Base-by-base conservation (phyloP, 2,797 vertebrate species). In the Pempheris klunzingeri region DNA sequence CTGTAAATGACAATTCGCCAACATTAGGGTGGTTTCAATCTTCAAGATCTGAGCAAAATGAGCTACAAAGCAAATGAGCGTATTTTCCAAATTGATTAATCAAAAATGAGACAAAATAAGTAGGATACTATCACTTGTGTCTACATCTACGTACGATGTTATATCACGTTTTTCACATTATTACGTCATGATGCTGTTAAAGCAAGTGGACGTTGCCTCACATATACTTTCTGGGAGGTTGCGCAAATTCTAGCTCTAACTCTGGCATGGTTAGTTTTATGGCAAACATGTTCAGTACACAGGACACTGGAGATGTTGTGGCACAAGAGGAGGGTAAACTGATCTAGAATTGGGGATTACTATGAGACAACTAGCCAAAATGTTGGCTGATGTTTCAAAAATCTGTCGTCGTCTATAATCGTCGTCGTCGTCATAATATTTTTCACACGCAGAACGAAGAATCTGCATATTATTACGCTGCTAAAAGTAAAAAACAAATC, bases 141-240 rank as follows among this genome's bases (percentile, higher is more conserved):
- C 13, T 7, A 12, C 12, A 7, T 36, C 0, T 36, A 47, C 18
- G 8, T 9, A 47, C n/a, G n/a, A n/a, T n/a, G n/a, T n/a, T n/a
- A n/a, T n/a, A n/a, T n/a, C n/a, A 24, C 13, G 5, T 7, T 24
- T 14, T 34, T 49, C 4, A n/a, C 17, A 2, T 0, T 10, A 18
- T 34, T n/a, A 13, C 1, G 4, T 58, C 54, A 20, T 15, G 30
- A 47, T 36, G 10, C 2, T 6, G 30, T 20, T 5, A 2, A n/a
- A 53, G 30, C 43, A 55, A 30, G 13, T 18, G 50, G 34, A 65
- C 6, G 22, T 30, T 38, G 13, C 17, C 12, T 26, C 14, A 54
- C 20, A 9, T 1, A n/a, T 22, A 10, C 9, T 36, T 77, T 70
- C 67, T 72, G 46, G 39, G 78, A 81, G 64, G 52, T 75, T 75